Evolutionary conservation across 2,113 vertebrate species (phyloP).

Genomic region (Cheilinus undulatus): DNA sequence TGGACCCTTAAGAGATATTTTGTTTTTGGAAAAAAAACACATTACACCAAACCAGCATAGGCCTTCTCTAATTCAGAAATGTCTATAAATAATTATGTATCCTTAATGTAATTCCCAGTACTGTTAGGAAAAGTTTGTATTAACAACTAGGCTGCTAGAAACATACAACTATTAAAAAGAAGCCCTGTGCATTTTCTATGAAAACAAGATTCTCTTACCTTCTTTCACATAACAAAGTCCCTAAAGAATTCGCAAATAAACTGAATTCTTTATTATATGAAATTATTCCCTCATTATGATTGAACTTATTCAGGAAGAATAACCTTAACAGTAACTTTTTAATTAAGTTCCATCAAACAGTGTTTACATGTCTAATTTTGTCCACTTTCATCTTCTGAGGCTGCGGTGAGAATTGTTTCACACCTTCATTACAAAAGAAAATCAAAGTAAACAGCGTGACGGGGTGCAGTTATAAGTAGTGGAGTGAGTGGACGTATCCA

Average conservation of each 20-base stretch:
- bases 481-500: conserved; percentile 20
- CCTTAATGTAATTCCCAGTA: conserved; percentile 5
- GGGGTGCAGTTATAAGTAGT: conserved; percentile 55
- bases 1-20: background rate
- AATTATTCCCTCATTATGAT: conserved; percentile 77
- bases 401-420: conserved; percentile 45
- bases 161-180: conserved; percentile 11
- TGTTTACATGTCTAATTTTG: conserved; percentile 76
- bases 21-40: background rate
- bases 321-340: conserved; percentile 76
- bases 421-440: conserved; percentile 69
- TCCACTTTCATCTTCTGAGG: conserved; percentile 74
- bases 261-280: conserved; percentile 58
- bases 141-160: conserved; percentile 16
- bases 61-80: background rate
- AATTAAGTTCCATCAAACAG: conserved; percentile 74
- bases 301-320: conserved; percentile 77
- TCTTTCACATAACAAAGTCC: conserved; percentile 62
- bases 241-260: conserved; percentile 61
- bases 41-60: background rate
- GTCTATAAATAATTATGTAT: conserved; percentile 2
- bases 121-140: no score
- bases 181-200: conserved; percentile 31
- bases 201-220: conserved; percentile 59
- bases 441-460: conserved; percentile 57